A percentile compares a stretch with the other conserved stretches of the same genome.
Conservation (phyloP, 2,888 invertebrate species). For the Heliconius ismenius region DNA sequence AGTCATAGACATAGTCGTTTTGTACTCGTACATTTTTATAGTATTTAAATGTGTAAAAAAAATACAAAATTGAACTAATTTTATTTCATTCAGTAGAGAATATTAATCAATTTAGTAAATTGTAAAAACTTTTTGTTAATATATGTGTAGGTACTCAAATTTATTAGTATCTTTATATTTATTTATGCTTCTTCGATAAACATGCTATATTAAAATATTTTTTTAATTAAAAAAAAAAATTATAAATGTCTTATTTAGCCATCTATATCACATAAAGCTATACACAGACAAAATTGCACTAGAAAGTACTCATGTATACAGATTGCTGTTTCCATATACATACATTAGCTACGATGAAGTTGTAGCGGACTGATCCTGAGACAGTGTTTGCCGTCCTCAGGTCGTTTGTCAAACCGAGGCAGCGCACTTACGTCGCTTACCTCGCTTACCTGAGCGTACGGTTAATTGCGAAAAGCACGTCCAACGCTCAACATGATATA, state of each 20-base stretch:
- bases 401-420: constrained; percentile 70
- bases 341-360: constrained; percentile 34
- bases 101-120: too few relatives aligned
- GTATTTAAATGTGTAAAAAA: too few relatives aligned
- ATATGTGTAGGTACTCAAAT: background rate
- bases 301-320: background rate
- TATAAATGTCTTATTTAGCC: background rate
- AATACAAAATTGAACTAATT: too few relatives aligned
- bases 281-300: background rate
- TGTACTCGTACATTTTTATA: too few relatives aligned
- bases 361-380: constrained; percentile 56
- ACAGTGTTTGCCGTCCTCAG: constrained; percentile 67
- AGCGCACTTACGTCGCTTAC: constrained; percentile 70
- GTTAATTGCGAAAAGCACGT: constrained; percentile 74
- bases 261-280: background rate
- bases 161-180: background rate
- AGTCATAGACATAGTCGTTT: too few relatives aligned
- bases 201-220: background rate
- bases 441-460: constrained; percentile 67
- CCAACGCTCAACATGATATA: constrained; percentile 73
- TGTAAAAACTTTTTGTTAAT: too few relatives aligned
- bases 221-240: too few relatives aligned
- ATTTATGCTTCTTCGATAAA: background rate
- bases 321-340: constrained; percentile 1
- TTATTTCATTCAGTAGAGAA: too few relatives aligned